Evolutionary conservation across 2,888 invertebrate species (phyloP), one percentile per base, ranked within the genome.

Genomic region (Incurvaria masculella): DNA sequence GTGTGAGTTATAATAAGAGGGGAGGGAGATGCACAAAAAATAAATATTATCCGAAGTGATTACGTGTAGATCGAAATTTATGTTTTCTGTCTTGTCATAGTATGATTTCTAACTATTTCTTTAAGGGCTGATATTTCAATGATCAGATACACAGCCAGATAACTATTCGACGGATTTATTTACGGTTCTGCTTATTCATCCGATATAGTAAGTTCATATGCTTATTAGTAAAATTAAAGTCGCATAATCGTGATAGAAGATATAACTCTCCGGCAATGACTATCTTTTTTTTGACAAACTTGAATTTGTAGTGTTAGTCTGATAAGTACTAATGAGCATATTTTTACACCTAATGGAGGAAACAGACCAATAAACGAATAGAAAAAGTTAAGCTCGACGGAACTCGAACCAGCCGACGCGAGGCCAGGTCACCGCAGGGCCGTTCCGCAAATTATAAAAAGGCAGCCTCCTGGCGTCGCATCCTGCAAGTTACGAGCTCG

Each of bases 41-140:
- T n/a, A n/a, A n/a, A n/a, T n/a, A n/a, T n/a, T n/a, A n/a, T 63
- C 63, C 64, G 61, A 61, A 60, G 57, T 56, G 55, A 57, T 60
- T 56, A 58, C 56, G 33, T 26, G 55, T 54, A 53, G 46, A 55
- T 58, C 57, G 55, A 49, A 55, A 60, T 59, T 49, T n/a, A 11
- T 19, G 27, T 56, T 53, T 60, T 56, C 55, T 60, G 66, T 64
- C 65, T 62, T 64, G 62, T 66, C 69, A 68, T 68, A 51, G 49
- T 39, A 39, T 39, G n/a, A n/a, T 39, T 39, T 39, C 6, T n/a
- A n/a, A 39, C 18, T 39, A 18, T n/a, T n/a, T n/a, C n/a, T n/a
- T n/a, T n/a, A n/a, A n/a, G n/a, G n/a, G n/a, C n/a, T n/a, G n/a
- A n/a, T n/a, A n/a, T n/a, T n/a, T n/a, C n/a, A n/a, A n/a, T n/a